Conservation (phyloP, 2,797 vertebrate species). For the Huso huso region DNA sequence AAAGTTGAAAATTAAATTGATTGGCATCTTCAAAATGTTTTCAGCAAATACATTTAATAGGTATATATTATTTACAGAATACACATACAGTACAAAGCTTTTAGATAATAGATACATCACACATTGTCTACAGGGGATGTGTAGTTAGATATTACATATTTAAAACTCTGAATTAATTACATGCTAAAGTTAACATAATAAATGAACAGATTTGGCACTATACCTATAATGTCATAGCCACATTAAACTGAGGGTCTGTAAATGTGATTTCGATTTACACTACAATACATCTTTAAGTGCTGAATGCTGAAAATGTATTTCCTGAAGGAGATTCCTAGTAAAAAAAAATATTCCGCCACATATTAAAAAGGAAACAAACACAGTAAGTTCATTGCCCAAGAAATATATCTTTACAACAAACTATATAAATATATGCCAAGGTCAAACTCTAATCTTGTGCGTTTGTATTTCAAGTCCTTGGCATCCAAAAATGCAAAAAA, state of each 20-base stretch:
- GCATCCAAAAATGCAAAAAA: too few relatives aligned
- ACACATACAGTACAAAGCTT: conserved; percentile 34
- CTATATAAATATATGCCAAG: conserved; percentile 1
- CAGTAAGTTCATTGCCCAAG: not conserved
- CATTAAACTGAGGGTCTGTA: conserved; percentile 49
- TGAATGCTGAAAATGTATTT: conserved; percentile 49
- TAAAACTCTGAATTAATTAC: conserved; percentile 47
- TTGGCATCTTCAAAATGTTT: too few relatives aligned
- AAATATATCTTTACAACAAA: not conserved
- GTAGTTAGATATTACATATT: conserved; percentile 52
- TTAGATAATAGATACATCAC: conserved; percentile 45
- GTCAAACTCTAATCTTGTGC: too few relatives aligned
- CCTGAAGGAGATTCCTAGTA: not conserved
- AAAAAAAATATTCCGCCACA: conserved; percentile 41
- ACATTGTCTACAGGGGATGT: conserved; percentile 51
- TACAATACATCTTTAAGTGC: conserved; percentile 51
- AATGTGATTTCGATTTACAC: conserved; percentile 61
- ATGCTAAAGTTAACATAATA: conserved; percentile 82
- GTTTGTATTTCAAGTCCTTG: too few relatives aligned
- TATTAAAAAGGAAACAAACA: conserved; percentile 18
- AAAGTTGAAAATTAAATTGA: too few relatives aligned
- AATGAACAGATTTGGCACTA: conserved; percentile 68
- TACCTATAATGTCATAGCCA: conserved; percentile 37
- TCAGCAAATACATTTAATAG: conserved; percentile 38
- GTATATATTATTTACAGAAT: conserved; percentile 48